phyloP scores from a whole-genome alignment of 1,140 invertebrate genomes.

The Oscheius sp. region DNA sequence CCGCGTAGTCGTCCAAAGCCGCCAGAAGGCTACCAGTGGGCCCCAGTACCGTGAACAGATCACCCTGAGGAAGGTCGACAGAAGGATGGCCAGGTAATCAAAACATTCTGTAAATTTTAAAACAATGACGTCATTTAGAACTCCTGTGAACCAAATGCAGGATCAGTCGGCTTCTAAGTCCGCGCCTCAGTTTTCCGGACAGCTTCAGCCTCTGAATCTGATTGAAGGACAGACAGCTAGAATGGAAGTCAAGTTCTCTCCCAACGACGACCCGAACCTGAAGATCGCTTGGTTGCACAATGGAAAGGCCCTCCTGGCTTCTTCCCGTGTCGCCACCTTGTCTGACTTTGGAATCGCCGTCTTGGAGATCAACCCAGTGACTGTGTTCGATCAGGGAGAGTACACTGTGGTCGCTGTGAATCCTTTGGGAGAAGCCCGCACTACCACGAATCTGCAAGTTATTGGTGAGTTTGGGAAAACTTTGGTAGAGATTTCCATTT shows the following conservation, averaged over 20 bases:
- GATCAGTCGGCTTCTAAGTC: slow-evolving; percentile 77
- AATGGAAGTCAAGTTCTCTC: slow-evolving; percentile 90
- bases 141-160: slow-evolving; percentile 30
- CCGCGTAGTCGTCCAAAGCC: slow-evolving; percentile 45
- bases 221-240: slow-evolving; percentile 77
- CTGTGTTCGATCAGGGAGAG: slow-evolving; percentile 68
- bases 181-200: slow-evolving; percentile 81
- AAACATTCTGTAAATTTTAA: slow-evolving; percentile 13
- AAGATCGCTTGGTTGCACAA: slow-evolving; percentile 89
- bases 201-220: slow-evolving; percentile 66
- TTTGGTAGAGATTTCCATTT: slow-evolving; percentile 6
- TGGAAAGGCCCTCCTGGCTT: slow-evolving; percentile 77
- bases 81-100: slow-evolving; percentile 17
- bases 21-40: slow-evolving; percentile 32
- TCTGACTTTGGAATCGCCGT: slow-evolving; percentile 78
- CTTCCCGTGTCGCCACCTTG: slow-evolving; percentile 86
- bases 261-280: slow-evolving; percentile 90
- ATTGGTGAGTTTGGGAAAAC: slow-evolving; percentile 70
- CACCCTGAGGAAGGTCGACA: slow-evolving; percentile 50
- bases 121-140: slow-evolving; percentile 11
- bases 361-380: slow-evolving; percentile 60
- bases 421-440: slow-evolving; percentile 85
- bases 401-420: slow-evolving; percentile 91
- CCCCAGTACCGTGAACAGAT: slow-evolving; percentile 47
- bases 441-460: slow-evolving; percentile 81